These are phyloP conservation scores for Schizopygopsis malacanthus DNA, from an alignment of 2,797 vertebrate species.

Conservation along the genomic window DNA sequence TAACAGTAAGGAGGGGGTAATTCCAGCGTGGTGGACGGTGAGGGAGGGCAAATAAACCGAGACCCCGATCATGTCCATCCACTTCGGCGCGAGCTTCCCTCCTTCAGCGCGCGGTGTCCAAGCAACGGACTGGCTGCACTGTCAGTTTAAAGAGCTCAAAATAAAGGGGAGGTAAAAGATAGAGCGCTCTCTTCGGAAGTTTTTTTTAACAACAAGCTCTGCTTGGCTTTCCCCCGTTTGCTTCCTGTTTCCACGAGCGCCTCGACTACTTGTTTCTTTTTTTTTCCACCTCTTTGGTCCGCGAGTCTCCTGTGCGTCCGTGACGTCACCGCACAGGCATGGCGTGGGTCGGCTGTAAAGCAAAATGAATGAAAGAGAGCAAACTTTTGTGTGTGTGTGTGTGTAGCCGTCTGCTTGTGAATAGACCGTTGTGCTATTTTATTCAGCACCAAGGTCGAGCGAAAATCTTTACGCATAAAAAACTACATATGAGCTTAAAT, in stretches of 20 bases:
- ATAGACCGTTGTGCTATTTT: background rate
- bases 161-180: background rate
- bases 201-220: background rate
- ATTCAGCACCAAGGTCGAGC: constrained; percentile 13
- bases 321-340: constrained; percentile 54
- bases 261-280: constrained; percentile 53
- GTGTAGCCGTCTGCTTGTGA: background rate
- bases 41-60: constrained; percentile 24
- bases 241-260: constrained; percentile 72
- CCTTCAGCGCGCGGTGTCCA: constrained; percentile 42
- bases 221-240: constrained; percentile 39
- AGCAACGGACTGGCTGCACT: constrained; percentile 39
- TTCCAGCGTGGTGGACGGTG: constrained; percentile 11
- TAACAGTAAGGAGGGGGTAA: background rate
- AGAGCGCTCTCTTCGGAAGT: constrained; percentile 13
- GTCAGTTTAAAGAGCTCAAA: constrained; percentile 7
- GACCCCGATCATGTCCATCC: constrained; percentile 20
- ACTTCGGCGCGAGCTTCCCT: constrained; percentile 37
- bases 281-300: constrained; percentile 39
- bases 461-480: background rate
- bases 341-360: constrained; percentile 37
- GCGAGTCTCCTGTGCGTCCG: constrained; percentile 52
- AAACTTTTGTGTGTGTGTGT: background rate
- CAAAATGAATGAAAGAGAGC: constrained; percentile 7
- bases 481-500: background rate